Evolutionary conservation across 2,113 vertebrate species (phyloP).

Genomic region (Malurus melanocephalus): DNA sequence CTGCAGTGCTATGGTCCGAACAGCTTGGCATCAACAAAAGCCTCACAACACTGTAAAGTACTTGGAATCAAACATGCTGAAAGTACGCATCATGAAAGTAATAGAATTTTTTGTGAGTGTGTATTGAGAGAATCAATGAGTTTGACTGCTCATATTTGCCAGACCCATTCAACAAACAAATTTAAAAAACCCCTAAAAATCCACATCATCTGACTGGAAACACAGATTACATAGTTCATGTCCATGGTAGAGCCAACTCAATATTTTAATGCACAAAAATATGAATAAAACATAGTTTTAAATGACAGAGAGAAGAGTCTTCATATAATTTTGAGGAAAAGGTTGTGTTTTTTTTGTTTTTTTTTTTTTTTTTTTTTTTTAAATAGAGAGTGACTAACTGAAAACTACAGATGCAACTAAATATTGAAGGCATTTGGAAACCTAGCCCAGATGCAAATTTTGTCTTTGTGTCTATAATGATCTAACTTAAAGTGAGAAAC

Average conservation of each 20-base stretch:
- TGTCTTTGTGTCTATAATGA: background rate
- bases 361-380: background rate
- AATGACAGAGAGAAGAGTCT: background rate
- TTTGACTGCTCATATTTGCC: background rate
- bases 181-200: background rate
- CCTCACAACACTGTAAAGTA: background rate
- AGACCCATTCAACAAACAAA: background rate
- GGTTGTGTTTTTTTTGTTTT: no score
- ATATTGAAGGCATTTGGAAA: conserved; percentile 11
- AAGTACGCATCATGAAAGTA: background rate
- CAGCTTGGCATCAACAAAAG: background rate
- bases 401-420: background rate
- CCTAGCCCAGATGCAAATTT: background rate
- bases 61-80: background rate
- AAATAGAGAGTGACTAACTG: background rate
- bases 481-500: background rate
- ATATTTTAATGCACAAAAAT: background rate
- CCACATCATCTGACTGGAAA: background rate
- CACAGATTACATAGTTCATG: background rate
- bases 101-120: background rate
- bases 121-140: background rate
- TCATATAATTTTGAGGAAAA: background rate
- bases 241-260: background rate
- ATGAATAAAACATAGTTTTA: background rate
- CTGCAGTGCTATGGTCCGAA: background rate